Base-by-base conservation (phyloP, 2,113 vertebrate genomes). In the Seriola dumerili region DNA sequence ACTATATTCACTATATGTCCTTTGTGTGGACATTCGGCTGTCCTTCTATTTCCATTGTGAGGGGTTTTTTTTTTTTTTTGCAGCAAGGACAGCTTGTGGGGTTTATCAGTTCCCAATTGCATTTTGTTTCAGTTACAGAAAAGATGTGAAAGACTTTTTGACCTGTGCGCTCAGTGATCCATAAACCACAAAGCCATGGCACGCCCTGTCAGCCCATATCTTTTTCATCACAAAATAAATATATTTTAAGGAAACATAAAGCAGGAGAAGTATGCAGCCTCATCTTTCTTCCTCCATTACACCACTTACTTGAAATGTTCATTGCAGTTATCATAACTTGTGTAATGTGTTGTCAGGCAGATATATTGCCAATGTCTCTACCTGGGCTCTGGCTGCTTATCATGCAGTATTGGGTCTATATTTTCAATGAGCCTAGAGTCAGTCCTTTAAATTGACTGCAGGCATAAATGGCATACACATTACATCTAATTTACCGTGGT, bases 1-100 rank as follows among this genome's bases (percentile, higher is more conserved):
- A 46, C 46, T 55, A 17, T 48, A 48, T 48, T 48, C 16, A 48
- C 8, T 23, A 12, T 5, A 8, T 64, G 77, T 34, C 64, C 74
- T 72, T 23, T 16, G 14, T 25, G 50, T 55, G n/a, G 36, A 58
- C 36, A 58, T 58, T 25, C n/a, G 25, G 4, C 21, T 76, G 77
- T 54, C 52, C 50, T 59, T 48, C 42, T 11, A 50, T 77, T 58
- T 42, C 12, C 12, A 10, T 10, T 42, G 40, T 42, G 40, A 8
- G 32, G 61, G 54, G 75, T 73, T 29, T 29, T 29, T 29, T 29
- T 29, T 29, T 29, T 25, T 29, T 29, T 80, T 61, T 80, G 67
- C 76, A 70, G 50, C 66, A 73, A 38, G 21, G 85, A 34, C 75
- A 69, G 17, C 67, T 38, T 48, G 19, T 50, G 59, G 57, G 29